Evolutionary conservation across 1,140 invertebrate species (phyloP).

Genomic region (Agrilus planipennis): DNA sequence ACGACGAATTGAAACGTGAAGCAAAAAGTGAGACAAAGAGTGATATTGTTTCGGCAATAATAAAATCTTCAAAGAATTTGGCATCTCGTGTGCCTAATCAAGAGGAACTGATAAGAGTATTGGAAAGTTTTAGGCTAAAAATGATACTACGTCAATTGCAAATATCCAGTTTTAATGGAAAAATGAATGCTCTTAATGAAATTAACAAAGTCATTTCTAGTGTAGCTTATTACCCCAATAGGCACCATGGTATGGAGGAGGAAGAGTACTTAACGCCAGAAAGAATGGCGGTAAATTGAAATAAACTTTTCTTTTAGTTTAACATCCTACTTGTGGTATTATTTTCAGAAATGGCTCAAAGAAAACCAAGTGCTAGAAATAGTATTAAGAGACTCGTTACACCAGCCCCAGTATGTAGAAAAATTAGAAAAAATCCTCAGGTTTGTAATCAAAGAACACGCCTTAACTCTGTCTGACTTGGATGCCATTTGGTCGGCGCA

Average conservation of each 20-base stretch:
- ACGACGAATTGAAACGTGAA: conserved; percentile 94
- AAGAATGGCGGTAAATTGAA: conserved; percentile 83
- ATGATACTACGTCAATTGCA: conserved; percentile 91
- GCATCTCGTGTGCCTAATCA: conserved; percentile 66
- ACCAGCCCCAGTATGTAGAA: conserved; percentile 97
- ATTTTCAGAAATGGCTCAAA: conserved; percentile 82
- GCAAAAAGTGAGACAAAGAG: conserved; percentile 92
- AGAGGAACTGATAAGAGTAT: conserved; percentile 72
- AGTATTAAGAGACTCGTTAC: conserved; percentile 87
- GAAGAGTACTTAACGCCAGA: conserved; percentile 91
- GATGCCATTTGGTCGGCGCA: conserved; percentile 95
- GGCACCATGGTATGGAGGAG: conserved; percentile 57
- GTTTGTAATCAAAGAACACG: conserved; percentile 92
- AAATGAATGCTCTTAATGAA: conserved; percentile 98
- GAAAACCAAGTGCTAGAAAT: conserved; percentile 94
- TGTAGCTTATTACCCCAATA: conserved; percentile 75
- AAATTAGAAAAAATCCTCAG: conserved; percentile 95
- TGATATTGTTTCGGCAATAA: conserved; percentile 82
- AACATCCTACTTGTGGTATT: neutral
- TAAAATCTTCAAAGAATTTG: conserved; percentile 80
- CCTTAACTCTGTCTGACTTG: conserved; percentile 79
- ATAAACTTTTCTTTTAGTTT: conserved; percentile 1
- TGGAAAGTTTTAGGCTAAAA: conserved; percentile 92
- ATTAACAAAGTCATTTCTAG: conserved; percentile 94
- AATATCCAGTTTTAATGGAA: conserved; percentile 97